Conservation (phyloP, 2,797 vertebrate species). For the Helostoma temminkii region DNA sequence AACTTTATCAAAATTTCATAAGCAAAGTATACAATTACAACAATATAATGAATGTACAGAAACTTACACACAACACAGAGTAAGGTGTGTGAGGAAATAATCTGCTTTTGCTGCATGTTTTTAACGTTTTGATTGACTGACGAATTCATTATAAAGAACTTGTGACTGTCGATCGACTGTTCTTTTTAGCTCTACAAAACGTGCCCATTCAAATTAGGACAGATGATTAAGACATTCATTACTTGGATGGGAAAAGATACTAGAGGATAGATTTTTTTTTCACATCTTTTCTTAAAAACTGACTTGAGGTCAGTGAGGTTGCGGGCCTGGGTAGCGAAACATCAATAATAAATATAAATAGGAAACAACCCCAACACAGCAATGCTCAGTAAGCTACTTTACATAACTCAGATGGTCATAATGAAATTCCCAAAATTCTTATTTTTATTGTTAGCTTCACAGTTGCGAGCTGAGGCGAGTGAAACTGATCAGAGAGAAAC, state of each 20-base stretch:
- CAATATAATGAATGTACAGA: too few species aligned
- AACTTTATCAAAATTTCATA: too few species aligned
- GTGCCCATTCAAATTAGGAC: not conserved
- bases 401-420: conserved; percentile 18
- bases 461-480: conserved; percentile 24
- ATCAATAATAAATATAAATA: conserved; percentile 11
- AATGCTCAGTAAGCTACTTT: not conserved
- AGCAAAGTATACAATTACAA: too few species aligned
- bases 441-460: conserved; percentile 44
- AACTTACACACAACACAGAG: too few species aligned
- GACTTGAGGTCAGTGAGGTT: conserved; percentile 7
- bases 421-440: conserved; percentile 30
- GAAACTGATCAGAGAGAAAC: conserved; percentile 61
- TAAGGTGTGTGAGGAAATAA: too few species aligned
- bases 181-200: not conserved
- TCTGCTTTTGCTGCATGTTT: too few species aligned
- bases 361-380: not conserved
- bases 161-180: too few species aligned
- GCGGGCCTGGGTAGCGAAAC: not conserved
- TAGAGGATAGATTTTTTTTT: too few species aligned
- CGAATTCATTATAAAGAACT: not conserved
- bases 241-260: too few species aligned
- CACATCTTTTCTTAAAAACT: conserved; percentile 7
- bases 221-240: not conserved
- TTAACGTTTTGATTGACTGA: too few species aligned